A percentile compares a stretch with the other conserved stretches of the same genome.
phyloP scores from a whole-genome alignment of 2,113 vertebrate genomes.

The Nesoenas mayeri region DNA sequence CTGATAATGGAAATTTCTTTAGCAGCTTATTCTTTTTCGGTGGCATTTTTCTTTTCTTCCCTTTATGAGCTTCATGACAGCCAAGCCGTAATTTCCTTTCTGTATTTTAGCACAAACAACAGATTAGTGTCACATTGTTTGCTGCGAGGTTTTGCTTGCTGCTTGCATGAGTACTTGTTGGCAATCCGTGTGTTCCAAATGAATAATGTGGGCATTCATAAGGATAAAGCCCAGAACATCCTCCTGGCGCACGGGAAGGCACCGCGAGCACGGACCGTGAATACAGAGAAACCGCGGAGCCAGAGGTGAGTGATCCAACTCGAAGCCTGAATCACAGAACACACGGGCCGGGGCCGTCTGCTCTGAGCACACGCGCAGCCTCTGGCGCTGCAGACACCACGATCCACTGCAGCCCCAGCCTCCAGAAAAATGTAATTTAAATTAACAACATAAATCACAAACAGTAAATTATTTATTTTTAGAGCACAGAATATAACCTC shows the following conservation, averaged over 20 bases:
- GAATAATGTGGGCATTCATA: background rate
- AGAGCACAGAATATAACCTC: background rate
- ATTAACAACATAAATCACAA: background rate
- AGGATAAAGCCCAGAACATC: background rate
- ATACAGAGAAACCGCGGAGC: background rate
- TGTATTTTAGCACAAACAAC: conserved; percentile 48
- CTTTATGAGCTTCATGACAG: conserved; percentile 42
- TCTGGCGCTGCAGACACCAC: background rate
- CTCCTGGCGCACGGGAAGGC: background rate
- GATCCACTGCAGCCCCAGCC: background rate
- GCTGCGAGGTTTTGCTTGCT: conserved; percentile 1
- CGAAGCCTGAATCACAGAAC: background rate
- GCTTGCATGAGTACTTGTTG: background rate
- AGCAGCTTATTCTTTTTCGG: conserved; percentile 10
- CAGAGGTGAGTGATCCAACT: background rate
- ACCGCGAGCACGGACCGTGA: background rate
- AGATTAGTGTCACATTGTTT: conserved; percentile 28
- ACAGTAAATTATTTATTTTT: background rate
- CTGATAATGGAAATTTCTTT: conserved; percentile 29
- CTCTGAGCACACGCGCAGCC: background rate
- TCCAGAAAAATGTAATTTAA: background rate
- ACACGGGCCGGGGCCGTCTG: background rate
- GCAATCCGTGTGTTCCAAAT: background rate
- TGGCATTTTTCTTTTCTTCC: conserved; percentile 32
- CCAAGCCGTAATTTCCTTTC: conserved; percentile 39